These are phyloP conservation scores for Acleris laterana DNA, from an alignment of 2,888 invertebrate genomes.

Conservation along the genomic window DNA sequence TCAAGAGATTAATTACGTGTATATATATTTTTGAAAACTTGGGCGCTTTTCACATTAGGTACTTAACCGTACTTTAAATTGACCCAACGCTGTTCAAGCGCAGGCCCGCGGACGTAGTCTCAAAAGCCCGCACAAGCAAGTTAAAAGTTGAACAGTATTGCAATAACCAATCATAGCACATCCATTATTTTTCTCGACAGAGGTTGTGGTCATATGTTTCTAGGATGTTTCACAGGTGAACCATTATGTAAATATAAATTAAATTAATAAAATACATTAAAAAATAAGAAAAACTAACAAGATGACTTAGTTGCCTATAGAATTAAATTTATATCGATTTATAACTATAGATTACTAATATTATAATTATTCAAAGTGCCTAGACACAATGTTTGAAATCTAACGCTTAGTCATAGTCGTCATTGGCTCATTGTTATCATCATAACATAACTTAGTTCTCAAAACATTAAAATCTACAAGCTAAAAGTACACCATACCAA, in stretches of 20 bases:
- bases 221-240: constrained; percentile 3
- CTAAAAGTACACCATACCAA: not conserved
- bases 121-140: no score
- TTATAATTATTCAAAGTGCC: constrained; percentile 33
- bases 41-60: no score
- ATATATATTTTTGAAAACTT: no score
- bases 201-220: no score
- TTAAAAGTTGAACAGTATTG: no score
- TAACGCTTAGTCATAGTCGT: constrained; percentile 21
- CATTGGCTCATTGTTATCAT: not conserved
- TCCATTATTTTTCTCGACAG: no score
- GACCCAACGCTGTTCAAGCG: no score
- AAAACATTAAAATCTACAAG: constrained; percentile 10
- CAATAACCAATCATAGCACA: no score
- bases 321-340: not conserved
- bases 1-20: no score
- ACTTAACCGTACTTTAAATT: no score
- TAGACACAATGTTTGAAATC: constrained; percentile 30
- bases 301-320: constrained; percentile 26
- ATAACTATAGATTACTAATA: not conserved
- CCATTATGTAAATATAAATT: constrained; percentile 28
- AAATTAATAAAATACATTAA: constrained; percentile 20
- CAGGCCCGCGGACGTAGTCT: no score
- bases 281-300: constrained; percentile 17
- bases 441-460: not conserved